phyloP scores from a whole-genome alignment of 1,140 invertebrate genomes.

The Philaenus spumarius region DNA sequence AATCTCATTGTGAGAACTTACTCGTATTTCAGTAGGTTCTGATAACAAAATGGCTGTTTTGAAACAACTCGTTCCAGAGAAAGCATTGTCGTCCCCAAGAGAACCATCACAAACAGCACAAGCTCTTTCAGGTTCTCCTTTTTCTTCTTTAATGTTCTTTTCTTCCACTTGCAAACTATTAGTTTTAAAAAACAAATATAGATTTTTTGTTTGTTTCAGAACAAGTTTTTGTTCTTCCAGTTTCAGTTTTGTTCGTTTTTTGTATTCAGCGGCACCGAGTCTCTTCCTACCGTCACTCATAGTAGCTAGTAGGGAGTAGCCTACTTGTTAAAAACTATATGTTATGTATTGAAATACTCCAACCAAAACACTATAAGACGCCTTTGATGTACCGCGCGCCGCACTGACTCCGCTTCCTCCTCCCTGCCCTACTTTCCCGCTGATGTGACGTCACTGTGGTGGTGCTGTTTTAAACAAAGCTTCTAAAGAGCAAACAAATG shows the following conservation, averaged over 20 bases:
- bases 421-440: too few species aligned
- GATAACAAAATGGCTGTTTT: too few species aligned
- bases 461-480: too few species aligned
- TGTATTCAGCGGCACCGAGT: slow-evolving; percentile 12
- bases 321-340: background rate
- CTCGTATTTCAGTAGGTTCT: background rate
- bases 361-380: too few species aligned
- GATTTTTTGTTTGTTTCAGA: slow-evolving; percentile 14
- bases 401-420: too few species aligned
- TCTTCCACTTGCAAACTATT: too few species aligned
- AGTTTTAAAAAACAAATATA: slow-evolving; percentile 7
- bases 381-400: too few species aligned
- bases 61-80: background rate
- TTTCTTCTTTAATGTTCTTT: too few species aligned
- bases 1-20: background rate
- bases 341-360: background rate
- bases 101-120: background rate
- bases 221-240: slow-evolving; percentile 13
- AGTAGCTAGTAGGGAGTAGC: slow-evolving; percentile 1
- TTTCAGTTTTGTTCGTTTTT: slow-evolving; percentile 16
- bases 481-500: too few species aligned
- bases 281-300: slow-evolving; percentile 18
- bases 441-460: too few species aligned
- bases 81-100: background rate
- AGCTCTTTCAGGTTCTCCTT: background rate